Evolutionary conservation across 1,140 invertebrate genomes (phyloP).

Genomic region (Nasonia vitripennis): DNA sequence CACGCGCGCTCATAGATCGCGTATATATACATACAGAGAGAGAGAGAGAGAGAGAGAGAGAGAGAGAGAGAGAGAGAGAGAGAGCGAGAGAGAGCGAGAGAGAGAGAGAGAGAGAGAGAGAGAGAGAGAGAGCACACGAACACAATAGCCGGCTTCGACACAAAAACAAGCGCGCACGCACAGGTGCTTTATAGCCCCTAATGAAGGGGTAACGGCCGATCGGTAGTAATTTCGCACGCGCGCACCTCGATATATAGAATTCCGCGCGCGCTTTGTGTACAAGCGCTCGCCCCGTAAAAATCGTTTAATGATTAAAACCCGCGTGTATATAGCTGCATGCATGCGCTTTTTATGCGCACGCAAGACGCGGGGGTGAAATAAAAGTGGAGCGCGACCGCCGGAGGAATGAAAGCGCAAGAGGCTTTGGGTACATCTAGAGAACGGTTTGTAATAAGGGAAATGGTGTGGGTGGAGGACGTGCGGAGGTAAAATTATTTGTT

Average conservation of each 20-base stretch:
- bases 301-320: conserved; percentile 42
- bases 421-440: neutral
- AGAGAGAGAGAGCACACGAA: no score
- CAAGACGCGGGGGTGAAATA: neutral
- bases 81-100: no score
- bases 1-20: neutral
- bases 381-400: neutral
- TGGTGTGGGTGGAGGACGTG: neutral
- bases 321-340: neutral
- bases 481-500: neutral
- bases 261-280: conserved; percentile 3
- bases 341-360: no score
- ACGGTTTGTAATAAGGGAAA: conserved; percentile 1
- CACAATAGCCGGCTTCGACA: no score
- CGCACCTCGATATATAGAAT: conserved; percentile 15
- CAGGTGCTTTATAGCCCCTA: conserved; percentile 34
- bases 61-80: no score
- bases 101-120: no score
- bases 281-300: conserved; percentile 36
- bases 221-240: conserved; percentile 12
- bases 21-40: no score
- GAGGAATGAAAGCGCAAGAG: neutral
- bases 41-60: no score
- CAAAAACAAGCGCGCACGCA: conserved; percentile 4
- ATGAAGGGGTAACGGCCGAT: conserved; percentile 36